Conservation (phyloP, 2,113 vertebrate species). For the Balaeniceps rex region DNA sequence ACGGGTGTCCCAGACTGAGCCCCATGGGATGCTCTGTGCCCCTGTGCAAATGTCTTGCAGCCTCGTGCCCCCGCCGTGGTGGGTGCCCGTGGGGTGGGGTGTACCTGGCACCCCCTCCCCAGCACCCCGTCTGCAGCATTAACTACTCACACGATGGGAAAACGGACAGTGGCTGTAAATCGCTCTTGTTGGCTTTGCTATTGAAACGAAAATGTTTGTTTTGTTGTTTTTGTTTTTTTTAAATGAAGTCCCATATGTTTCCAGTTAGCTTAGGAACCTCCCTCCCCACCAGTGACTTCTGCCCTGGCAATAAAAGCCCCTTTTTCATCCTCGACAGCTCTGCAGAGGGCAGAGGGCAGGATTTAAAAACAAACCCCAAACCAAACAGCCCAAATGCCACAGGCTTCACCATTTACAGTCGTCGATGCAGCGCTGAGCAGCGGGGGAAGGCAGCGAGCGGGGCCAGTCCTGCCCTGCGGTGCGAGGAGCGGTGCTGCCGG, state of each 20-base stretch:
- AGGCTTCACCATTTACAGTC: not conserved
- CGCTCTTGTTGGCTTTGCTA: not conserved
- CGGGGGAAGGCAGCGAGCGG: not conserved
- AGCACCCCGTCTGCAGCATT: not conserved
- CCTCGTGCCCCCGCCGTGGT: accelerated
- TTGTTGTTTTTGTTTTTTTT: not conserved
- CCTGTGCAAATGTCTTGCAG: not conserved
- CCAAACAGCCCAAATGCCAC: not conserved
- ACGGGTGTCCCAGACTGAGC: constrained; percentile 21
- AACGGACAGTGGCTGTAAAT: not conserved
- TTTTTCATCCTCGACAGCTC: not conserved
- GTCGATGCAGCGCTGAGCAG: not conserved
- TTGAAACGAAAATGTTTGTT: not conserved
- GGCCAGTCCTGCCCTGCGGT: not conserved
- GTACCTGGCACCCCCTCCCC: not conserved
- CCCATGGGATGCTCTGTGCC: not conserved
- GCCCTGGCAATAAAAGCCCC: not conserved
- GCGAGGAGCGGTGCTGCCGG: not conserved
- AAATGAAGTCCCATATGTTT: not conserved
- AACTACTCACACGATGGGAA: not conserved
- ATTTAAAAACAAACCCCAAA: not conserved
- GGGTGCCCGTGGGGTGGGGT: not conserved
- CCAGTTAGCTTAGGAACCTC: not conserved
- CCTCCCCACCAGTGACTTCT: not conserved
- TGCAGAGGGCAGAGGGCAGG: not conserved